phyloP scores from a whole-genome alignment of 2,113 vertebrate genomes.

The Phodopus roborovskii region DNA sequence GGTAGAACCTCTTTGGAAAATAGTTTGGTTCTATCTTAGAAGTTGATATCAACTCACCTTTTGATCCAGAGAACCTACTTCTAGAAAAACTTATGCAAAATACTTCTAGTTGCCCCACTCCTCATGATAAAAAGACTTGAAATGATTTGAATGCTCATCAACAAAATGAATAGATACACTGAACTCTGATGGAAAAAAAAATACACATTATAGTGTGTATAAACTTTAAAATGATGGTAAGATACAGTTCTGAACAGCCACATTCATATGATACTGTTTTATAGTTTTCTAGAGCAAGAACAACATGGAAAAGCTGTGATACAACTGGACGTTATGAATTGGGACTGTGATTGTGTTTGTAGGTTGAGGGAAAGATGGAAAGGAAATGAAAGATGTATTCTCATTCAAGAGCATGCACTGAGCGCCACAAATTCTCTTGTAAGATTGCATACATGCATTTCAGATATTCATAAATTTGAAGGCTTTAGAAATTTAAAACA shows the following conservation, averaged over 20 bases:
- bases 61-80: background rate
- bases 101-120: slow-evolving; percentile 9
- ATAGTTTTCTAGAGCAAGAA: slow-evolving; percentile 12
- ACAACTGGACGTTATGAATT: background rate
- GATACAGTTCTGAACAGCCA: background rate
- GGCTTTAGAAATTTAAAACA: slow-evolving; percentile 1
- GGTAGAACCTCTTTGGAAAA: background rate
- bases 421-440: background rate
- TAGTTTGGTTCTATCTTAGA: background rate
- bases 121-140: background rate
- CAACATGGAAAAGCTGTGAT: background rate
- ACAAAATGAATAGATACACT: background rate
- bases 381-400: background rate
- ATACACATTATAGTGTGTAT: background rate
- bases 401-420: background rate
- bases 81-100: background rate
- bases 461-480: background rate
- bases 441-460: background rate
- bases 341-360: background rate
- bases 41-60: background rate
- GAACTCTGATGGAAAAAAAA: background rate
- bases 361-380: background rate
- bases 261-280: background rate
- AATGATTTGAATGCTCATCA: slow-evolving; percentile 12
- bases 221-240: background rate